These are phyloP conservation scores for Zhengitettix transpicula DNA, from an alignment of 2,888 invertebrate species.

Conservation along the genomic window DNA sequence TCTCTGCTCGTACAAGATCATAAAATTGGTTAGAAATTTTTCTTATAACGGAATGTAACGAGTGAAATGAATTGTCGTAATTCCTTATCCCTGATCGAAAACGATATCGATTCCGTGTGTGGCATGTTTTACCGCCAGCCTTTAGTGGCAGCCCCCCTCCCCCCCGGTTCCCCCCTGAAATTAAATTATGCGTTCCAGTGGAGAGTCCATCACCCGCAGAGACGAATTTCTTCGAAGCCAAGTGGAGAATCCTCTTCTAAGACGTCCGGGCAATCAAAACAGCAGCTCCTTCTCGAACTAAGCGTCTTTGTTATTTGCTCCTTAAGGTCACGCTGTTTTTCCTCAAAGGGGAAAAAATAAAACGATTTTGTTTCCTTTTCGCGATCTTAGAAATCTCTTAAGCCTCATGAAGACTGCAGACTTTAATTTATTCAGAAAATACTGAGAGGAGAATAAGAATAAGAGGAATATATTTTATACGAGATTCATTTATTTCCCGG, in stretches of 20 bases:
- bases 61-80: too few species aligned
- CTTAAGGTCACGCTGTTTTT: neutral
- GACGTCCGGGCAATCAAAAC: neutral
- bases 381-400: slow-evolving; percentile 6
- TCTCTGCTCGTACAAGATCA: too few species aligned
- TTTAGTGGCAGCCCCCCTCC: too few species aligned
- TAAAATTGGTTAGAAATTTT: too few species aligned
- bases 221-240: neutral
- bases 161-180: too few species aligned
- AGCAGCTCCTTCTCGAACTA: neutral
- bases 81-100: too few species aligned
- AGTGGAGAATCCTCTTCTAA: neutral
- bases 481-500: slow-evolving; percentile 29
- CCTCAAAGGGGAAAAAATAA: neutral
- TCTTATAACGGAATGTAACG: too few species aligned
- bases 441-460: slow-evolving; percentile 14
- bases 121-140: too few species aligned
- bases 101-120: too few species aligned
- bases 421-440: slow-evolving; percentile 8
- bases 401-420: slow-evolving; percentile 4
- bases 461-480: slow-evolving; percentile 22
- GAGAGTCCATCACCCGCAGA: too few species aligned
- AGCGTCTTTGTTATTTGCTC: neutral
- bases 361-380: neutral
- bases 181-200: too few species aligned